Evolutionary conservation across 2,888 invertebrate species (phyloP), one percentile per base, ranked within the genome.

Genomic region (Cosmia trapezina): DNA sequence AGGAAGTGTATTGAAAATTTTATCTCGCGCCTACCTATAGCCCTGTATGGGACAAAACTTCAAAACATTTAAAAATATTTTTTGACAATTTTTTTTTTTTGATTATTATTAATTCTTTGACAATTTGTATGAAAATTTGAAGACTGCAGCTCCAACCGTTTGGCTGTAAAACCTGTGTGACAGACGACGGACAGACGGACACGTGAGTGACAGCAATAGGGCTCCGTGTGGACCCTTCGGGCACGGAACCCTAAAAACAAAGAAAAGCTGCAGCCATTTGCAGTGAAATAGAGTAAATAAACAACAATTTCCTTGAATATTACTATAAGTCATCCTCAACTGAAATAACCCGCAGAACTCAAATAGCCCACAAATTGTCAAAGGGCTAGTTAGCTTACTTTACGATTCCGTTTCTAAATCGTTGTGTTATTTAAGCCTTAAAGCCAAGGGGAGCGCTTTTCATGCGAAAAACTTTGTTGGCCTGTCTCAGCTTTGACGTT

Each of bases 401-500:
- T 71, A 63, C 59, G 60, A 83, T 81, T 84, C 80, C 64, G 67
- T 86, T 85, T 78, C 68, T 78, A 73, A 86, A 86, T 81, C 76
- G 73, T 75, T 73, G 78, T 76, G 74, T 80, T 81, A 75, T 83
- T 80, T 73, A 73, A 73, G 74, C 45, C 57, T 73, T 51, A 49
- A 73, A 72, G 68, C 70, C 73, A 73, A 84, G 76, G 68, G 57
- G 68, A 65, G 57, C 47, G 72, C 86, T 75, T 86, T 86, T 84
- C 73, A 83, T 33, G 77, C 57, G 71, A 69, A 73, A 80, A 78
- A 83, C 70, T 80, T 81, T 85, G 86, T 85, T 83, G 76, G 80
- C 67, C 83, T 78, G 83, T 83, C 80, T 75, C 78, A 76, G 77
- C 83, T 86, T 81, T 86, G 81, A 81, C 76, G 76, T 80, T 75